phyloP scores from a whole-genome alignment of 1,140 invertebrate species.

The Asobara japonica region DNA sequence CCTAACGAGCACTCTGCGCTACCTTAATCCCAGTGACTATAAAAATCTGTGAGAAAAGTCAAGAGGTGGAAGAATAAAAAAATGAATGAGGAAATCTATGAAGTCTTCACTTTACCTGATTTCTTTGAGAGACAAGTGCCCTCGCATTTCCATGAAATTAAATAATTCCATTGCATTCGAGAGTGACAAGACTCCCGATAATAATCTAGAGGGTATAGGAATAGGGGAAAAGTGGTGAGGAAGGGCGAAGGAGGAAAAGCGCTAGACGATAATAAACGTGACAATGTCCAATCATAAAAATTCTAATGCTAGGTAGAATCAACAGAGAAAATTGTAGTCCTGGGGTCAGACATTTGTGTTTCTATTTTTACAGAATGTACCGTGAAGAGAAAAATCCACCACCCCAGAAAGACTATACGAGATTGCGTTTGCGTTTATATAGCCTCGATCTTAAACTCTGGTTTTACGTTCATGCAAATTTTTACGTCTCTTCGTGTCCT shows the following conservation, averaged over 20 bases:
- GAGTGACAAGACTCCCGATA: neutral
- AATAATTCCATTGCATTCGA: neutral
- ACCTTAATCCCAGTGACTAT: conserved; percentile 24
- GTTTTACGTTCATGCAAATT: conserved; percentile 52
- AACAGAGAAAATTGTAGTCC: conserved; percentile 26
- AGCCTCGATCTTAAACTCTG: conserved; percentile 32
- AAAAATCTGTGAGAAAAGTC: conserved; percentile 18
- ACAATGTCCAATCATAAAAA: neutral
- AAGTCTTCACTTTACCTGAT: conserved; percentile 23
- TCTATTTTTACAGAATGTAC: conserved; percentile 7
- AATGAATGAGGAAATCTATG: conserved; percentile 19
- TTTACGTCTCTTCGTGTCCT: conserved; percentile 36
- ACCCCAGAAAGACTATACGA: neutral
- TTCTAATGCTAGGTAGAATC: conserved; percentile 2
- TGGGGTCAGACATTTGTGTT: conserved; percentile 26
- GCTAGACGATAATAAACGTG: conserved; percentile 8
- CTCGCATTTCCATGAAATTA: neutral
- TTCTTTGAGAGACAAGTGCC: neutral
- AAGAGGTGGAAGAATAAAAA: neutral
- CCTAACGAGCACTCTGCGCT: conserved; percentile 28
- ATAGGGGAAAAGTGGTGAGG: neutral
- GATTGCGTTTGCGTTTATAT: conserved; percentile 28
- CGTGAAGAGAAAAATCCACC: neutral
- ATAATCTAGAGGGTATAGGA: neutral
- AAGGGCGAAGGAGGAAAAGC: neutral